Evolutionary conservation across 2,888 invertebrate species (phyloP).

Genomic region (Tubulanus polymorphus): DNA sequence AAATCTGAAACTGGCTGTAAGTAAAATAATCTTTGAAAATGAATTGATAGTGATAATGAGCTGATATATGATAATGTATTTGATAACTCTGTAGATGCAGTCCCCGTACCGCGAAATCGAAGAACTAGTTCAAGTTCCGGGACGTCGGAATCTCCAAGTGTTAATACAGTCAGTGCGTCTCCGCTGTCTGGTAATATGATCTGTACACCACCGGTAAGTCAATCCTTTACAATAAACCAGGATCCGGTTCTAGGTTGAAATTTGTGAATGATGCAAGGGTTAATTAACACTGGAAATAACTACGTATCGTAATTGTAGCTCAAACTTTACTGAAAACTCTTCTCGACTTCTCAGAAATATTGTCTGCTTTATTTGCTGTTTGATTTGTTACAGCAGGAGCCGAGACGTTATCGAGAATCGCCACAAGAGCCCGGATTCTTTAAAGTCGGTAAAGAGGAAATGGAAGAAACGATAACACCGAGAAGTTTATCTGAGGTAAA

Average conservation of each 20-base stretch:
- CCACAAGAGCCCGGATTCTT: constrained; percentile 27
- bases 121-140: constrained; percentile 1
- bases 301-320: neutral
- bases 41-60: too few species aligned
- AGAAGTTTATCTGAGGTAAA: constrained; percentile 34
- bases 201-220: constrained; percentile 22
- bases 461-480: constrained; percentile 21
- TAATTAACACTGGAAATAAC: neutral
- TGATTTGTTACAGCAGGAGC: constrained; percentile 17
- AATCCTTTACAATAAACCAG: too few species aligned
- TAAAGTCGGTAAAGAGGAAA: constrained; percentile 29
- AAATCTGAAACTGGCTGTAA: too few species aligned
- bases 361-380: neutral
- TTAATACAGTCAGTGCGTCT: constrained; percentile 32
- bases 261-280: too few species aligned
- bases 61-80: too few species aligned
- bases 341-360: neutral
- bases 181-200: constrained; percentile 36
- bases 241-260: neutral
- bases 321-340: neutral
- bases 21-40: too few species aligned
- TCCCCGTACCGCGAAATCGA: constrained; percentile 39
- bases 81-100: too few species aligned
- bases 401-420: constrained; percentile 19
- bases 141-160: constrained; percentile 29